A percentile compares a stretch with the other conserved stretches of the same genome.
These are phyloP conservation scores for Parnassius orleans DNA, from an alignment of 2,888 invertebrate species.

Conservation along the genomic window DNA sequence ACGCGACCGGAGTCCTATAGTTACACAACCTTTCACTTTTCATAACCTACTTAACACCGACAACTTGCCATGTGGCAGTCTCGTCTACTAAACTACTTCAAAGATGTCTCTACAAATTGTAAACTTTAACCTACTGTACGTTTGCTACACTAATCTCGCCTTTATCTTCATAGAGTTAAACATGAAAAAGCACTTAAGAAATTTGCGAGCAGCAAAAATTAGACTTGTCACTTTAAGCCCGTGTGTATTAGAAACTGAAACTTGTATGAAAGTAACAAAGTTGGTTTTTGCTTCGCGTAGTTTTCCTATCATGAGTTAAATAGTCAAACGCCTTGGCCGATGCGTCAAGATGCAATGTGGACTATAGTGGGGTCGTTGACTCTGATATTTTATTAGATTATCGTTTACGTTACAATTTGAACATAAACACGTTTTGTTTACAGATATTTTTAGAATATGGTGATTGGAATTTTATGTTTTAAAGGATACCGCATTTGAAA, in stretches of 20 bases:
- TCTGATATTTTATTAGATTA: conserved; percentile 11
- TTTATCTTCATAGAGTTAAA: conserved; percentile 17
- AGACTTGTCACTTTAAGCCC: too few relatives aligned
- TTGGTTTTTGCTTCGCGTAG: conserved; percentile 26
- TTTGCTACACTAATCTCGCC: conserved; percentile 8
- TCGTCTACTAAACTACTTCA: conserved; percentile 34
- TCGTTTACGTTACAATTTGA: conserved; percentile 10
- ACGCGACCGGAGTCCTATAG: conserved; percentile 35
- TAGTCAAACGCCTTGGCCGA: conserved; percentile 6
- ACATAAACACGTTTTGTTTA: conserved; percentile 10
- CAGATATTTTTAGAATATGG: neutral
- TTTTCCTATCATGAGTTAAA: neutral
- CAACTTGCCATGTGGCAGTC: conserved; percentile 33
- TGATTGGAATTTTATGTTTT: too few relatives aligned
- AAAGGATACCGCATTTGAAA: neutral
- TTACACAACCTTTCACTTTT: conserved; percentile 49
- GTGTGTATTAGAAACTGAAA: neutral
- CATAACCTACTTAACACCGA: conserved; percentile 40
- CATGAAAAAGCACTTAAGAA: conserved; percentile 13
- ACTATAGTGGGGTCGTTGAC: conserved; percentile 18
- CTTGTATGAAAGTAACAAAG: conserved; percentile 25
- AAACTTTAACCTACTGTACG: conserved; percentile 9
- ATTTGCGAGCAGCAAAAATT: neutral
- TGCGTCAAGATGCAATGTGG: conserved; percentile 20
- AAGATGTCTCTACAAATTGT: conserved; percentile 28